Base-by-base conservation (phyloP, 2,113 vertebrate species). In the Cephalopterus ornatus region DNA sequence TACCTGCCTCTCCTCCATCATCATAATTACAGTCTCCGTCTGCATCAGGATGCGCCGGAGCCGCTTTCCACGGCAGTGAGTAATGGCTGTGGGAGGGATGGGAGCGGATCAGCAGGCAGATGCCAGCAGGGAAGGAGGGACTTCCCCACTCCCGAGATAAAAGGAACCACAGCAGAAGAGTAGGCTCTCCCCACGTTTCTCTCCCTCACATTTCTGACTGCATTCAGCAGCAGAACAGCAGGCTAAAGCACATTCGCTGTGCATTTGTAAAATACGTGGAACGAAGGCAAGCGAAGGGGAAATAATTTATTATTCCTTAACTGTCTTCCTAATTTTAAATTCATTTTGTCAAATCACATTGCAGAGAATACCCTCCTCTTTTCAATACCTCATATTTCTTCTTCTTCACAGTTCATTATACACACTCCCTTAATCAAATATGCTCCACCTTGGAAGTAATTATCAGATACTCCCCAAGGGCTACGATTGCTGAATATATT, bases 401-500 rank as follows among this genome's bases (percentile, higher is more conserved):
- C 94, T 96, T 90, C 93, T 97, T 97, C 94, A 96, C 96, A 97
- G 95, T 96, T 97, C 96, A 97, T 97, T 97, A 97, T 94, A 94
- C 93, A 93, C 58, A 86, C 93, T 97, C 94, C 91, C 93, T 97
- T 97, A 97, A 97, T 97, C 96, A 97, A 97, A 97, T 97, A 97
- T 80, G 96, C 97, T 97, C 97, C 96, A 97, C 96, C 97, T 97
- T 97, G 92, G 94, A 97, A 97, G 93, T 97, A 97, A 97, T 97
- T 97, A 97, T 94, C 92, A 97, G 93, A 96, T 94, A 94, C 87
- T 97, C 94, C 96, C 96, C 91, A 95, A 58, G 93, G 97, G 96
- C 92, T 96, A 92, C 41, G 67, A 95, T 73, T 93, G 56, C 73
- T 95, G 96, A 95, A 97, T 97, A 85, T 61, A 97, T 97, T 92